A percentile compares a stretch with the other conserved stretches of the same genome.
phyloP scores from a whole-genome alignment of 37 sponge, comb jelly and placozoan species.

The Haliclona indistincta region DNA sequence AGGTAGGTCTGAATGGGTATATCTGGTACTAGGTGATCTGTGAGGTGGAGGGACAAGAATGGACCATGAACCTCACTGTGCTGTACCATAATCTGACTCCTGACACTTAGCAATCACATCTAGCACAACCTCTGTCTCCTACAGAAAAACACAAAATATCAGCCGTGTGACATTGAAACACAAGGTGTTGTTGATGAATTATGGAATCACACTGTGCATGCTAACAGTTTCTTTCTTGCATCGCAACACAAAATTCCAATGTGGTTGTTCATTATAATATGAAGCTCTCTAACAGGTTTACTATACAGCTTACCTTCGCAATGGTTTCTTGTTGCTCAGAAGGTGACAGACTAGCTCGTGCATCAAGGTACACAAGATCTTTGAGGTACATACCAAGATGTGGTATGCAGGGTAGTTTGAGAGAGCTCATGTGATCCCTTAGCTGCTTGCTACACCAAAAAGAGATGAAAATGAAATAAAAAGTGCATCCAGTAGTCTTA shows the following conservation, averaged over 20 bases:
- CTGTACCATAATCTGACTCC: conserved; percentile 71
- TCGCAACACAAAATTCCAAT: too few relatives aligned
- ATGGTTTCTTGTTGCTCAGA: too few relatives aligned
- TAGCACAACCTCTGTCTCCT: conserved; percentile 36
- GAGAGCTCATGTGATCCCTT: conserved; percentile 65
- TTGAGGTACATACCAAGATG: conserved; percentile 72
- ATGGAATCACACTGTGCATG: neutral
- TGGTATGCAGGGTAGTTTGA: conserved; percentile 72
- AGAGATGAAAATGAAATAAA: neutral
- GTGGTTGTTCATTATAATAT: too few relatives aligned
- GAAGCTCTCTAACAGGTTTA: too few relatives aligned
- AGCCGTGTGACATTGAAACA: neutral
- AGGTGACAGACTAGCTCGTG: neutral
- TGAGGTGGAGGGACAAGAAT: neutral
- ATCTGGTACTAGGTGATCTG: conserved; percentile 41
- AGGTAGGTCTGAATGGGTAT: conserved; percentile 59
- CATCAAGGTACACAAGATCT: conserved; percentile 61
- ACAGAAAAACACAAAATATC: neutral
- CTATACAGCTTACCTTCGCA: too few relatives aligned
- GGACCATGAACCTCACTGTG: neutral
- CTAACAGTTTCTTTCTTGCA: too few relatives aligned
- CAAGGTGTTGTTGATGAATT: neutral
- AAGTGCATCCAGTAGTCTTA: conserved; percentile 12
- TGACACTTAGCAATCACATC: conserved; percentile 69
- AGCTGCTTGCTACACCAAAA: conserved; percentile 41